Evolutionary conservation across 2,113 vertebrate species (phyloP), one percentile per base, ranked within the genome.

Genomic region (Phrynocephalus versicolor): DNA sequence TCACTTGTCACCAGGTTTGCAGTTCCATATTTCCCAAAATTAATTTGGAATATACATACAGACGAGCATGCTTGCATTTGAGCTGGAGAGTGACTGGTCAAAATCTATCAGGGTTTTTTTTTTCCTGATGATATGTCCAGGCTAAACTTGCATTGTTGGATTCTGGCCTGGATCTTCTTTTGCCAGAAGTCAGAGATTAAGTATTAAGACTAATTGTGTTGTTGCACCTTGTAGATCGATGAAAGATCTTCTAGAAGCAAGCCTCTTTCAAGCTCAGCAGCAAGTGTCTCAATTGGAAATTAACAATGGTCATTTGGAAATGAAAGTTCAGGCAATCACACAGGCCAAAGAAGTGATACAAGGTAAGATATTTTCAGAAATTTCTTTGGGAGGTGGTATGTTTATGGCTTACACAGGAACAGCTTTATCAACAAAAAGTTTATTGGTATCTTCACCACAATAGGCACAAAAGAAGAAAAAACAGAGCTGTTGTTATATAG

Each of bases 341-440:
- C 96, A 97, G 93, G 94, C 97, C 92, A 99, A 97, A 85, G 94
- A 95, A 18, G 94, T 95, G 2, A 93, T 98, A 45, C 94, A 97
- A 67, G 98, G 98, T 98, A 76, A 95, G 25, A 12, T 13, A 3
- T 35, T 67, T 2, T 0, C 73, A 69, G 51, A 27, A 33, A 55
- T 67, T 84, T 25, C 6, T 39, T 6, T 9, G 0, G 30, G 9
- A 6, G 85, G 21, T 75, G 30, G 3, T 79, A 33, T 79, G 1
- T 25, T 67, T 30, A 13, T 14, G 21, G 1, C 39, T 14, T 25
- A 51, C 6, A 67, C 1, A 67, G 13, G 25, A 67, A 30, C 64
- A 67, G 45, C 45, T 6, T 6, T 51, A 51, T 51, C 45, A 51
- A 51, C 45, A 51, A 51, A 51, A 51, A 6, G 45, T 51, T 51